Evolutionary conservation across 2,888 invertebrate species (phyloP).

Genomic region (Morinoia aosen): DNA sequence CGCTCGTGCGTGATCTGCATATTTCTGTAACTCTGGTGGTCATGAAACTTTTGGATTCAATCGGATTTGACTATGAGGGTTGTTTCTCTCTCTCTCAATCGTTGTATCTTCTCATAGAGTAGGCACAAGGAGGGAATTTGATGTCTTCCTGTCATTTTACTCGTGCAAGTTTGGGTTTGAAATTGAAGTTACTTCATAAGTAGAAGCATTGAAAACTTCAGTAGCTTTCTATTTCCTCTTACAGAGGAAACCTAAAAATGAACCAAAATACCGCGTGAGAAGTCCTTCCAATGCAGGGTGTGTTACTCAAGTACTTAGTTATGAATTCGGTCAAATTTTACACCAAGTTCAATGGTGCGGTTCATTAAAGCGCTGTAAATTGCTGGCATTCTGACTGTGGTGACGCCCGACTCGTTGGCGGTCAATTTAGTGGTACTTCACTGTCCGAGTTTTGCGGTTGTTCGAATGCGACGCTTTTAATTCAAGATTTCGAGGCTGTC

Average conservation of each 20-base stretch:
- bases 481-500: background rate
- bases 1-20: background rate
- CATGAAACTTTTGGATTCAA: background rate
- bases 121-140: background rate
- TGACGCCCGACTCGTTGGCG: background rate
- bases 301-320: background rate
- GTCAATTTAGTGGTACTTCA: background rate
- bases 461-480: background rate
- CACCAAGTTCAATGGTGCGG: background rate
- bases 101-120: background rate
- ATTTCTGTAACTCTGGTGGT: background rate
- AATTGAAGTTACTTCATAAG: background rate
- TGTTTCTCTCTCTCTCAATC: background rate
- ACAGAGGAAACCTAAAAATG: background rate
- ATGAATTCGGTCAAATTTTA: background rate
- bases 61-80: background rate
- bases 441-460: background rate
- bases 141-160: background rate
- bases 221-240: background rate
- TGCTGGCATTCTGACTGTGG: background rate
- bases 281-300: background rate
- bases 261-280: background rate
- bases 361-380: background rate
- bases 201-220: background rate
- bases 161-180: background rate